A percentile compares a stretch with the other conserved stretches of the same genome.
These are phyloP conservation scores for Takifugu rubripes DNA, from an alignment of 2,797 vertebrate species.

Conservation along the genomic window DNA sequence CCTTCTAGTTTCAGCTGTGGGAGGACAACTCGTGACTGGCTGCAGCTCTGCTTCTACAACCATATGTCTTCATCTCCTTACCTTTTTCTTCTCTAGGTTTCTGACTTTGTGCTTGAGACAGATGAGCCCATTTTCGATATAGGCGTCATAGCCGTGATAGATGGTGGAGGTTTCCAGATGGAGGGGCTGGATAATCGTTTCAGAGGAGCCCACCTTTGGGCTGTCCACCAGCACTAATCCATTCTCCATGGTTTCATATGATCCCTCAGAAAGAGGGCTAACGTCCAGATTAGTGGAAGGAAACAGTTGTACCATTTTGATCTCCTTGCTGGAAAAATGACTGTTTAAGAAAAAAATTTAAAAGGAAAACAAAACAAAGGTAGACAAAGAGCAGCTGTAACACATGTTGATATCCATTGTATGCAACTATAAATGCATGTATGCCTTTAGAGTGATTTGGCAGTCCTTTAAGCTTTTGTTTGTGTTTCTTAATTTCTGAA, in stretches of 20 bases:
- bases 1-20: conserved; percentile 88
- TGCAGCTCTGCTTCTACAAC: neutral
- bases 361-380: neutral
- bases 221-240: conserved; percentile 5
- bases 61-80: conserved; percentile 48
- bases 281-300: conserved; percentile 64
- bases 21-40: conserved; percentile 16
- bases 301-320: conserved; percentile 87
- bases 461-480: too few species aligned
- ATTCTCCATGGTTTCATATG: conserved; percentile 59
- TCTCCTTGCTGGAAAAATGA: neutral
- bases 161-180: conserved; percentile 65
- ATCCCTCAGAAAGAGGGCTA: conserved; percentile 61
- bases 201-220: conserved; percentile 59
- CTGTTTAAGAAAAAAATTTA: neutral
- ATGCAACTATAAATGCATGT: too few species aligned
- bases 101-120: conserved; percentile 96
- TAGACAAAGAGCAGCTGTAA: neutral
- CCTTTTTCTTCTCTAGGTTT: conserved; percentile 98
- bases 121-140: conserved; percentile 93
- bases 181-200: conserved; percentile 58
- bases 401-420: too few species aligned
- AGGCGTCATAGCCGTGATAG: conserved; percentile 88
- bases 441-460: too few species aligned
- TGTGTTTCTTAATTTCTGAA: too few species aligned